phyloP scores from a whole-genome alignment of 2,797 vertebrate genomes.

The Babyrousa celebensis region DNA sequence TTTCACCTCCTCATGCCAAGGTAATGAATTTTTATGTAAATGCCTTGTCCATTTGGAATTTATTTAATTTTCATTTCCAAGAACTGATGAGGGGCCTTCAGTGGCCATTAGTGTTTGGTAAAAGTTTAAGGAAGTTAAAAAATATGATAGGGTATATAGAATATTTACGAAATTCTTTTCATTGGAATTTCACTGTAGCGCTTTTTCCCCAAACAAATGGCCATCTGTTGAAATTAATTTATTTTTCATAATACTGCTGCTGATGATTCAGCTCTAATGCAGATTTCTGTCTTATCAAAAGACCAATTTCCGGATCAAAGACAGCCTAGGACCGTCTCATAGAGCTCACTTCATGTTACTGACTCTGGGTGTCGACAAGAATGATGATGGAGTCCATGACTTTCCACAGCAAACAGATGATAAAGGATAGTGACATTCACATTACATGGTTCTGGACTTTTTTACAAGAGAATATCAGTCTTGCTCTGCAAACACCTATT shows the following conservation, averaged over 20 bases:
- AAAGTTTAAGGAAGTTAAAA: conserved; percentile 42
- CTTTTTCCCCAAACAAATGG: background rate
- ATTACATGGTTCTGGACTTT: background rate
- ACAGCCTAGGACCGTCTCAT: background rate
- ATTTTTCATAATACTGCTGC: conserved; percentile 8
- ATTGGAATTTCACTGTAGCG: background rate
- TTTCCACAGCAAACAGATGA: background rate
- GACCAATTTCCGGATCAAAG: conserved; percentile 12
- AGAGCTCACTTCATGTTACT: background rate
- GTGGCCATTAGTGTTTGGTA: background rate
- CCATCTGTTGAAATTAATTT: conserved; percentile 21
- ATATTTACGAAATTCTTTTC: conserved; percentile 34
- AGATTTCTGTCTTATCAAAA: conserved; percentile 60
- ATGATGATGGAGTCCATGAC: background rate
- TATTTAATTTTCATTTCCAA: conserved; percentile 75
- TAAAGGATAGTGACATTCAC: background rate
- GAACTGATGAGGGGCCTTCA: conserved; percentile 41
- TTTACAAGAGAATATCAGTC: background rate
- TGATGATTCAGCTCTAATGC: background rate
- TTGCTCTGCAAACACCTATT: conserved; percentile 40
- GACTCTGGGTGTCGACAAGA: background rate
- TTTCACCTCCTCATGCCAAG: conserved; percentile 61
- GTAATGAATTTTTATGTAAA: conserved; percentile 81
- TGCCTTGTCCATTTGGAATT: conserved; percentile 66
- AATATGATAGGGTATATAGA: background rate